A percentile compares a stretch with the other conserved stretches of the same genome.
Evolutionary conservation across 2,888 invertebrate species (phyloP).

Genomic region (Hemicrepidius hirtus): DNA sequence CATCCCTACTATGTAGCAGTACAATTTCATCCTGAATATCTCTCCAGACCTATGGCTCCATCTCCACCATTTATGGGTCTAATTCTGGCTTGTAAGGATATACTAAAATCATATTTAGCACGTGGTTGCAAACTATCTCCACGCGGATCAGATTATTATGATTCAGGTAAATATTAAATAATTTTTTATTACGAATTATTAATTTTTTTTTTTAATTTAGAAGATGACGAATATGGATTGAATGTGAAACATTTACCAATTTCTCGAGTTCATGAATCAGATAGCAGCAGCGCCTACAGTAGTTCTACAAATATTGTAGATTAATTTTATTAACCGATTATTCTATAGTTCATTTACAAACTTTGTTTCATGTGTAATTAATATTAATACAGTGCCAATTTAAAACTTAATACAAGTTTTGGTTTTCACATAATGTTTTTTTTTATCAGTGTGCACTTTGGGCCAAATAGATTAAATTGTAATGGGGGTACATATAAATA

Average conservation of each 20-base stretch:
- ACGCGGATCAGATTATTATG: constrained; percentile 77
- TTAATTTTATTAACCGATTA: background rate
- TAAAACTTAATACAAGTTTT: background rate
- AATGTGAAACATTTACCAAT: constrained; percentile 59
- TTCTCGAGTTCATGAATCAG: constrained; percentile 61
- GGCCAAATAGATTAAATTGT: background rate
- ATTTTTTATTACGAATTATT: constrained; percentile 16
- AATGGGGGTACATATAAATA: background rate
- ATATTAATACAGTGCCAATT: constrained; percentile 12
- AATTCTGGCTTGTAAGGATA: constrained; percentile 90
- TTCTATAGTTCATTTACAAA: too few relatives aligned
- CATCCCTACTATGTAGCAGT: constrained; percentile 97
- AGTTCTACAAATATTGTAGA: constrained; percentile 62
- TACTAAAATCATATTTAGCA: constrained; percentile 82
- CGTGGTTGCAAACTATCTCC: constrained; percentile 86
- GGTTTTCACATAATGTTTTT: too few relatives aligned
- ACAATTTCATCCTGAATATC: constrained; percentile 98
- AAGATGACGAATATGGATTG: constrained; percentile 63
- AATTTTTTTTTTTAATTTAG: constrained; percentile 56
- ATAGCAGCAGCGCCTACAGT: constrained; percentile 68
- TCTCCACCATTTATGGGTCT: constrained; percentile 97
- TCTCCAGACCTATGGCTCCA: constrained; percentile 92
- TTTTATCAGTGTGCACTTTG: too few relatives aligned
- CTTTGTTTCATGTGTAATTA: too few relatives aligned
- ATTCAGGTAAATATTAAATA: constrained; percentile 46